A percentile compares a stretch with the other conserved stretches of the same genome.
These are phyloP conservation scores for Lordiphosa stackelbergi DNA, from an alignment of 1,140 invertebrate species.

Conservation along the genomic window DNA sequence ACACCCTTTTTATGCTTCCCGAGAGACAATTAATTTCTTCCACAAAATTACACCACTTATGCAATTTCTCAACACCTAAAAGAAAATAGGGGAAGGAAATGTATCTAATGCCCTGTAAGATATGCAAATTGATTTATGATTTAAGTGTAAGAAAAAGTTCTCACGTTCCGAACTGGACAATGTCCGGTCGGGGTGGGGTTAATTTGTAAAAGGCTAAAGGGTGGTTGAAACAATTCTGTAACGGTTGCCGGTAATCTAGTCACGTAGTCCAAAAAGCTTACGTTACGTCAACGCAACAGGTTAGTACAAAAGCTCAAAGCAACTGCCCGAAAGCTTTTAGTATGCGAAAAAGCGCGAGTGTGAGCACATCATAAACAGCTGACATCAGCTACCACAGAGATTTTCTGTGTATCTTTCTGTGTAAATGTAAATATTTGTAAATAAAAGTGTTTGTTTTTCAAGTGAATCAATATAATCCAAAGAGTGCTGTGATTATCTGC, in stretches of 20 bases:
- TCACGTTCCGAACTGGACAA: slow-evolving; percentile 62
- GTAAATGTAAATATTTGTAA: no score
- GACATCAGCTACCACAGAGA: neutral
- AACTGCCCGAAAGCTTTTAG: slow-evolving; percentile 7
- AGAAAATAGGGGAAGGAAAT: slow-evolving; percentile 31
- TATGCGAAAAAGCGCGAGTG: neutral
- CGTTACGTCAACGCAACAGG: slow-evolving; percentile 30
- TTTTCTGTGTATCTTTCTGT: no score
- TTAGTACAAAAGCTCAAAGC: slow-evolving; percentile 5
- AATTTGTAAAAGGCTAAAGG: neutral
- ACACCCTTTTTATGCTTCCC: slow-evolving; percentile 21
- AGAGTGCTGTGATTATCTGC: slow-evolving; percentile 28
- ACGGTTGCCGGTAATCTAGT: slow-evolving; percentile 11
- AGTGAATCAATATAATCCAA: neutral
- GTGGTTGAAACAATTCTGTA: slow-evolving; percentile 38
- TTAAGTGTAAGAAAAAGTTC: slow-evolving; percentile 36
- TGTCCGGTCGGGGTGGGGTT: slow-evolving; percentile 41
- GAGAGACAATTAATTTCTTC: slow-evolving; percentile 59
- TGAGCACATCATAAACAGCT: slow-evolving; percentile 1
- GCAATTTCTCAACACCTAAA: slow-evolving; percentile 43
- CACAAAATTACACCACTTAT: slow-evolving; percentile 45
- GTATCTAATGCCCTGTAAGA: slow-evolving; percentile 5
- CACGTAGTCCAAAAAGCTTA: slow-evolving; percentile 22
- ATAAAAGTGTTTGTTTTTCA: neutral
- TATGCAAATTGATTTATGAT: slow-evolving; percentile 60